Percentiles rank a stretch among this genome's conserved stretches.
Conservation (phyloP, 2,888 invertebrate genomes). For the Monoplex corrugatus region DNA sequence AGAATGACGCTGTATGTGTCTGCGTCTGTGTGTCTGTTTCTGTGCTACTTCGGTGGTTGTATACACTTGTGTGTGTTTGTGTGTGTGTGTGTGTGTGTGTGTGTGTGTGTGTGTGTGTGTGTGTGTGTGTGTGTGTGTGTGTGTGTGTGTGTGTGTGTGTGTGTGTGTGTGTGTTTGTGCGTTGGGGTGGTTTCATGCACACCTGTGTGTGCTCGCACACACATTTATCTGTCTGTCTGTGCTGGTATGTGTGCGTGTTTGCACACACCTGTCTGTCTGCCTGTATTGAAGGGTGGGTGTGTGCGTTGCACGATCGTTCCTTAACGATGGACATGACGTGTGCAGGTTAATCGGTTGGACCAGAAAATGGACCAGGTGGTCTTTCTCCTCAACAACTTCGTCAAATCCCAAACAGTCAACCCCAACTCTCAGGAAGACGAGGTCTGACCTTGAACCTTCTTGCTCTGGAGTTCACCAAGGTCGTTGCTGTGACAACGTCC, state of each 20-base stretch:
- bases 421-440: background rate
- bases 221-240: background rate
- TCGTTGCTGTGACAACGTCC: background rate
- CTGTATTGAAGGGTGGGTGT: no score
- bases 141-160: background rate
- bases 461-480: background rate
- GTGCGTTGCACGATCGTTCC: background rate
- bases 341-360: background rate
- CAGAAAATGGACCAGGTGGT: background rate
- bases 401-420: background rate
- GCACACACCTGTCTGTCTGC: background rate
- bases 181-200: no score
- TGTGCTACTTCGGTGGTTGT: no score
- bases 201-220: background rate
- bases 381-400: background rate
- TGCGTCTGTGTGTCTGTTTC: background rate
- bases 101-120: background rate
- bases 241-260: no score
- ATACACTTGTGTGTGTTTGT: conserved; percentile 3
- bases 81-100: conserved; percentile 7
- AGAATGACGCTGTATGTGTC: background rate
- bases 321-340: background rate
- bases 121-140: background rate
- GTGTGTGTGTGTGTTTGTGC: no score
- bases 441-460: background rate